Evolutionary conservation across 2,113 vertebrate species (phyloP).

Genomic region (Zonotrichia leucophrys): DNA sequence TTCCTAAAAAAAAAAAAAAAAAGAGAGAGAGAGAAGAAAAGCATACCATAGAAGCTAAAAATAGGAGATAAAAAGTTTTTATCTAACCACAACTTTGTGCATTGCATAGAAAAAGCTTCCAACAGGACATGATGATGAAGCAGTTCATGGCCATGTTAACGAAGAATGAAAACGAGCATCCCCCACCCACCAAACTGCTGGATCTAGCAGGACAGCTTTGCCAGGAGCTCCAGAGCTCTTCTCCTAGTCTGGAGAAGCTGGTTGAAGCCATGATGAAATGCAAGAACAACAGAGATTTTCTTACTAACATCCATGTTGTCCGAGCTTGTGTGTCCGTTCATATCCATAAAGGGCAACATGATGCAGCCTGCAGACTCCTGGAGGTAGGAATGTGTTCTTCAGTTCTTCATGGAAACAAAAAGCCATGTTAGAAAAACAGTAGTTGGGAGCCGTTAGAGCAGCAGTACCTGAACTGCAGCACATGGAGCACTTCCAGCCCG

Average conservation of each 20-base stretch:
- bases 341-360: background rate
- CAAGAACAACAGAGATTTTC: slow-evolving; percentile 41
- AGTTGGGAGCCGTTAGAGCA: background rate
- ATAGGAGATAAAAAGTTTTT: background rate
- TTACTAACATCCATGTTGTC: slow-evolving; percentile 49
- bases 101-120: background rate
- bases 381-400: slow-evolving; percentile 59
- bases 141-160: slow-evolving; percentile 64
- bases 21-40: no score
- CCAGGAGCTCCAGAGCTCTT: background rate
- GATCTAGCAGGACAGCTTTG: slow-evolving; percentile 46
- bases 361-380: slow-evolving; percentile 60
- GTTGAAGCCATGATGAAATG: slow-evolving; percentile 41
- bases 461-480: background rate
- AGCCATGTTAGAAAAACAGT: background rate
- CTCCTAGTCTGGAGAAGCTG: slow-evolving; percentile 9
- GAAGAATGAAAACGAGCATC: background rate
- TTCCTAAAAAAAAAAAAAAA: background rate
- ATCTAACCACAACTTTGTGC: slow-evolving; percentile 31
- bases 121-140: slow-evolving; percentile 40
- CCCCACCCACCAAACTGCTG: slow-evolving; percentile 16
- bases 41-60: background rate
- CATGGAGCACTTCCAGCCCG: background rate
- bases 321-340: slow-evolving; percentile 22
- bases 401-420: background rate